Evolutionary conservation across 2,888 invertebrate genomes (phyloP), one percentile per base, ranked within the genome.

Genomic region (Ormyrus thymus): DNA sequence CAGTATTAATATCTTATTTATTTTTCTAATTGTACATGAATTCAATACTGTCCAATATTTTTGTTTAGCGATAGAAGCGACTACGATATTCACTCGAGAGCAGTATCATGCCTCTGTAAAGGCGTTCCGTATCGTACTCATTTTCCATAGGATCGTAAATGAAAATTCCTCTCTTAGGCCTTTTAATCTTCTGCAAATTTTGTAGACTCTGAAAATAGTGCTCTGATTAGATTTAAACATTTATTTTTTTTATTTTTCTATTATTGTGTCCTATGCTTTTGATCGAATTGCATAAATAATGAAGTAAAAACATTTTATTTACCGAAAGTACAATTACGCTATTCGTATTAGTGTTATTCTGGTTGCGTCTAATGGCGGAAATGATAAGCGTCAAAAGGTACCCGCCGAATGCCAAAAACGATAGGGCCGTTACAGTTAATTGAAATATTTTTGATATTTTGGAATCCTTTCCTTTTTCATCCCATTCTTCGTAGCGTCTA

Each of bases 401-500:
- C 1, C 96, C 96, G 0, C 96, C 96, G 85, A 97, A 97, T 0
- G 96, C 96, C 7, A 96, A 90, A 90, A 96, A 96, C 0, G 96
- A 94, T 72, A 96, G 89, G 0, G 95, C 93, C 0, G 96, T 96
- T 9, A 96, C 92, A 0, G 96, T 94, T 83, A 95, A 91, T 81
- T 96, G 94, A 85, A 96, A 96, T 70, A 96, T 92, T 64, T 94
- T 94, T 82, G 94, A 94, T 68, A 96, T 91, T 87, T 94, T 94
- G 5, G 93, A 92, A 46, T 93, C 91, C 80, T 92, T 92, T 61
- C 91, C 85, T 0, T 91, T 84, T 1, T 89, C 90, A 7, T 92
- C 92, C 86, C 92, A 92, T 73, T 92, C 91, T 64, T 92, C 92
- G 80, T 86, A 86, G 75, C 88, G 83, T 1, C 76, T 70, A 8